Percentiles rank a stretch among this genome's conserved stretches.
Conservation (phyloP, 1,140 invertebrate species). For the Lepidotrigona ventralis region DNA sequence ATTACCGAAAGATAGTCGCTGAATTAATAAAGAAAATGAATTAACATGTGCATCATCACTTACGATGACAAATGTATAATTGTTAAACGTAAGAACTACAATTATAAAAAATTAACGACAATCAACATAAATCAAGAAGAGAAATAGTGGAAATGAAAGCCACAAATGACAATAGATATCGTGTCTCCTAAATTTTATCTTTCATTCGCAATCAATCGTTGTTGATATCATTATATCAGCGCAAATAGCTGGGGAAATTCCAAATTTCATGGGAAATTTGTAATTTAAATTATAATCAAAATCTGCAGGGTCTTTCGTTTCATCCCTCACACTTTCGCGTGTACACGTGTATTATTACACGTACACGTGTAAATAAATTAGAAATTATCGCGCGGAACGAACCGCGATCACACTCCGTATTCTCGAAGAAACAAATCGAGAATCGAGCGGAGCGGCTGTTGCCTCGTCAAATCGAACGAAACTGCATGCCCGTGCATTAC, state of each 20-base stretch:
- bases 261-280: not conserved
- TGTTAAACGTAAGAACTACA: too few species aligned
- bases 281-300: not conserved
- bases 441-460: not conserved
- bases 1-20: not conserved
- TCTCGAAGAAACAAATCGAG: not conserved
- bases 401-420: not conserved
- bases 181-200: not conserved
- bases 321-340: too few species aligned
- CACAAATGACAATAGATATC: not conserved
- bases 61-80: too few species aligned
- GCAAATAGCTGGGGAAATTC: not conserved
- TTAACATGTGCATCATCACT: too few species aligned
- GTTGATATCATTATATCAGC: not conserved
- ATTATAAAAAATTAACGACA: too few species aligned
- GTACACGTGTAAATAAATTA: not conserved
- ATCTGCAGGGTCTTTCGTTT: not conserved
- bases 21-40: too few species aligned
- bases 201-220: not conserved
- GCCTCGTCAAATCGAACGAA: not conserved
- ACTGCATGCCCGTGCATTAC: not conserved
- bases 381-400: not conserved
- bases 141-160: not conserved
- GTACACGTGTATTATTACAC: not conserved
- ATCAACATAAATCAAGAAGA: too few species aligned